phyloP scores from a whole-genome alignment of 2,888 invertebrate species.

The Lymantria monacha region DNA sequence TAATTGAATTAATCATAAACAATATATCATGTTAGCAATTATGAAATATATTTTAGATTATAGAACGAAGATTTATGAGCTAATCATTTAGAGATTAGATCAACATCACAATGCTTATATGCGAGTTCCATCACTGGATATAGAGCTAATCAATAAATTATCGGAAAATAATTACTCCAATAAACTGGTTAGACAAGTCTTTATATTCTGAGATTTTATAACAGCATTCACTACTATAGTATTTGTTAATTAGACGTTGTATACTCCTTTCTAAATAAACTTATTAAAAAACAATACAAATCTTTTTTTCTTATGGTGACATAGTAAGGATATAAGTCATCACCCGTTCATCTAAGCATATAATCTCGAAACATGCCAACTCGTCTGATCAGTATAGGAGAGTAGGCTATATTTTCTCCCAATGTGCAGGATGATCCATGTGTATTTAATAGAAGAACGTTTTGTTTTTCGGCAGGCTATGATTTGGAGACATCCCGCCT shows the following conservation, averaged over 20 bases:
- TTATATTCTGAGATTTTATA: neutral
- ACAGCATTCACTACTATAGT: neutral
- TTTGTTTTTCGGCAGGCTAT: no score
- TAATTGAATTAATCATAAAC: conserved; percentile 8
- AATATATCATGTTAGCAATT: conserved; percentile 9
- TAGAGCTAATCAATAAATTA: neutral
- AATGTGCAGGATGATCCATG: no score
- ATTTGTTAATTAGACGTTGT: neutral
- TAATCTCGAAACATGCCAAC: no score
- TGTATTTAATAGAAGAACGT: no score
- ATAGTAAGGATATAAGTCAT: no score
- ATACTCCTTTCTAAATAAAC: conserved; percentile 23
- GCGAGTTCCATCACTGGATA: neutral
- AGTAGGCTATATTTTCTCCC: no score
- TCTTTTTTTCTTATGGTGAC: no score
- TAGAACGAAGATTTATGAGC: conserved; percentile 13
- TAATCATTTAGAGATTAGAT: conserved; percentile 14
- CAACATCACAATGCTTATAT: conserved; percentile 5
- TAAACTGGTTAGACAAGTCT: neutral
- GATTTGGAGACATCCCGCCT: no score
- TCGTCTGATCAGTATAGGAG: no score
- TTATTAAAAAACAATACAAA: no score
- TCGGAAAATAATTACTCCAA: neutral
- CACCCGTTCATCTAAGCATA: no score
- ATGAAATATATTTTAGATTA: conserved; percentile 13